Base-by-base conservation (phyloP, 2,888 invertebrate species). In the Macaria notata region DNA sequence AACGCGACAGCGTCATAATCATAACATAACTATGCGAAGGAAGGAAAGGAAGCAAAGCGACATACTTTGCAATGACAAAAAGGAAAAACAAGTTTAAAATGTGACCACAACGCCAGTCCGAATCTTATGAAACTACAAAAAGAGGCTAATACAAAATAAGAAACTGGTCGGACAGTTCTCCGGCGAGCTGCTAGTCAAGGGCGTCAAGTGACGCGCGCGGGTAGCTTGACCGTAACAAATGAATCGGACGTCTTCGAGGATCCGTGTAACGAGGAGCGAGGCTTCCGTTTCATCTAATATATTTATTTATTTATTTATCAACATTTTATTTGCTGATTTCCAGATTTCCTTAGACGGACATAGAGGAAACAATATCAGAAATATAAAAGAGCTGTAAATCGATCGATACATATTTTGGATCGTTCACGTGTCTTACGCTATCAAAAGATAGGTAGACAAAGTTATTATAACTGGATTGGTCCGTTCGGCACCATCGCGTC, bases 401-500 rank as follows among this genome's bases (percentile, higher is more conserved):
- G n/a, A 7, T 31, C 4, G 19, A 19, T 19, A 19, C 41, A 41
- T 29, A 6, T 33, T 30, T 31, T 36, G 43, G 38, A 7, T 7
- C 4, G 33, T 36, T 36, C 1, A 36, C 33, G 33, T 6, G 33
- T 5, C 54, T 52, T 47, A 53, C 57, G 54, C 62, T 54, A 68
- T 65, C 60, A 62, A 56, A 47, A 59, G 65, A 64, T 64, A 63
- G 62, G 69, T 73, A 73, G 75, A 75, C 78, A 73, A 75, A 72
- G 75, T 71, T 66, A 59, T 59, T 54, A 59, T 59, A 59, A 59
- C 59, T 51, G 59, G 74, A 71, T 75, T 67, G 67, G 73, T 72
- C 71, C 72, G 72, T 76, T 79, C 76, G 78, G 75, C 78, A 75
- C 73, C 81, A 79, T 76, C 77, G 73, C 69, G 72, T 76, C 76